Conservation (phyloP, 2,888 invertebrate genomes). For the Scrobipalpa atriplicella region DNA sequence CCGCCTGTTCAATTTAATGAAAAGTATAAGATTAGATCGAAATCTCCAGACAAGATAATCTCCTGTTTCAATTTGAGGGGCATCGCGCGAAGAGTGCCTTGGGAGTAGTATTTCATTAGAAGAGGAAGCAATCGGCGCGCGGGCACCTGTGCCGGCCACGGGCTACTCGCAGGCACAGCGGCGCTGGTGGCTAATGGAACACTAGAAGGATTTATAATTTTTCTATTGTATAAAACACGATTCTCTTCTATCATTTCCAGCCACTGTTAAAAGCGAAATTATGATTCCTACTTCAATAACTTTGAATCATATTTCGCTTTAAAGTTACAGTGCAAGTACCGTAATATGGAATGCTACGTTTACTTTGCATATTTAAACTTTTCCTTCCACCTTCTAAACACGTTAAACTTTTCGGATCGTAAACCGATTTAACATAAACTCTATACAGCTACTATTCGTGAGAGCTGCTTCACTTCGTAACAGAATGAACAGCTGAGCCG, state of each 20-base stretch:
- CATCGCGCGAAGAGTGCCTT: slow-evolving; percentile 57
- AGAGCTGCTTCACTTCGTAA: slow-evolving; percentile 8
- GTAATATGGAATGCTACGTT: not conserved
- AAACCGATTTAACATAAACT: slow-evolving; percentile 1
- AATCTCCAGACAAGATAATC: slow-evolving; percentile 71
- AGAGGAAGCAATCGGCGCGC: slow-evolving; percentile 48
- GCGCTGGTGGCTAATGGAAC: not conserved
- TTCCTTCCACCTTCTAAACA: slow-evolving; percentile 30
- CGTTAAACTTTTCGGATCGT: slow-evolving; percentile 17
- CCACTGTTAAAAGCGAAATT: not conserved
- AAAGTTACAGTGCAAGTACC: not conserved
- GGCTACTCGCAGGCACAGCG: not conserved
- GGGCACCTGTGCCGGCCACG: slow-evolving; percentile 52
- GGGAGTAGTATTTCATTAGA: slow-evolving; percentile 75
- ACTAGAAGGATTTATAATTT: not conserved
- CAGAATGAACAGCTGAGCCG: slow-evolving; percentile 30
- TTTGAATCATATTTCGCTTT: not conserved
- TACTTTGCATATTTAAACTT: not conserved
- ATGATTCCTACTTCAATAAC: not conserved
- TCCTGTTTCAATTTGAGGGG: slow-evolving; percentile 73
- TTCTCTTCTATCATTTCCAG: not conserved
- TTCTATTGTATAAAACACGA: slow-evolving; percentile 6
- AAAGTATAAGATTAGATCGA: slow-evolving; percentile 67
- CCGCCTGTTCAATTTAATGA: slow-evolving; percentile 71
- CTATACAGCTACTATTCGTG: not conserved